Conservation (phyloP, 2,888 invertebrate genomes). For the Phalera bucephala region DNA sequence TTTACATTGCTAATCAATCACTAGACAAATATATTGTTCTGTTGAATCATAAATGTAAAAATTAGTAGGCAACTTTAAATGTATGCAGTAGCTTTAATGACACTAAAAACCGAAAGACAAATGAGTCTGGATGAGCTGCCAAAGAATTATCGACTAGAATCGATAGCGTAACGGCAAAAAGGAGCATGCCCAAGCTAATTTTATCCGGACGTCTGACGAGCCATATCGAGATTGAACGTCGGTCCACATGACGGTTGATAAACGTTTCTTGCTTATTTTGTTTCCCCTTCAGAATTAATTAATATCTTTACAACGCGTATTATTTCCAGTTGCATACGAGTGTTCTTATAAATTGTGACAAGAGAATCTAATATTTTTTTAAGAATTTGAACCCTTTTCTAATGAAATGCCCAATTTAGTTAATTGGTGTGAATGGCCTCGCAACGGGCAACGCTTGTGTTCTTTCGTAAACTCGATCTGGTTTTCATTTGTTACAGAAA, state of each 20-base stretch:
- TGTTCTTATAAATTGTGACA: too few relatives aligned
- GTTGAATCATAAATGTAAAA: neutral
- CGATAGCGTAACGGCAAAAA: slow-evolving; percentile 20
- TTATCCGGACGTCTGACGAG: slow-evolving; percentile 34
- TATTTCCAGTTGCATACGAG: neutral
- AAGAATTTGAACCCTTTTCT: neutral
- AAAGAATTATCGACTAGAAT: slow-evolving; percentile 21
- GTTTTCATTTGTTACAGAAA: slow-evolving; percentile 32
- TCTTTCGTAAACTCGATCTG: slow-evolving; percentile 36
- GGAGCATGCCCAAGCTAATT: slow-evolving; percentile 32
- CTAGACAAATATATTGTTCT: neutral
- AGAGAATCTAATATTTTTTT: neutral
- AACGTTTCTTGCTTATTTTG: slow-evolving; percentile 24
- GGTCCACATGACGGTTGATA: slow-evolving; percentile 24
- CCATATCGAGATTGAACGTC: slow-evolving; percentile 27
- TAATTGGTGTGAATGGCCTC: slow-evolving; percentile 32
- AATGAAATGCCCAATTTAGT: slow-evolving; percentile 23
- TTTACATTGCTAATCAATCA: neutral
- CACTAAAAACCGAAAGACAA: too few relatives aligned
- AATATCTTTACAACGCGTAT: neutral
- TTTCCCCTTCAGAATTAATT: slow-evolving; percentile 11
- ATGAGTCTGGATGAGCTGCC: slow-evolving; percentile 5
- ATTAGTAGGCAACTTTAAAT: too few relatives aligned
- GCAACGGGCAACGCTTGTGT: slow-evolving; percentile 29
- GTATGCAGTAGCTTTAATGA: too few relatives aligned